Percentiles rank a stretch among this genome's conserved stretches.
phyloP scores from a whole-genome alignment of 2,113 vertebrate genomes.

The Hemiscyllium ocellatum region DNA sequence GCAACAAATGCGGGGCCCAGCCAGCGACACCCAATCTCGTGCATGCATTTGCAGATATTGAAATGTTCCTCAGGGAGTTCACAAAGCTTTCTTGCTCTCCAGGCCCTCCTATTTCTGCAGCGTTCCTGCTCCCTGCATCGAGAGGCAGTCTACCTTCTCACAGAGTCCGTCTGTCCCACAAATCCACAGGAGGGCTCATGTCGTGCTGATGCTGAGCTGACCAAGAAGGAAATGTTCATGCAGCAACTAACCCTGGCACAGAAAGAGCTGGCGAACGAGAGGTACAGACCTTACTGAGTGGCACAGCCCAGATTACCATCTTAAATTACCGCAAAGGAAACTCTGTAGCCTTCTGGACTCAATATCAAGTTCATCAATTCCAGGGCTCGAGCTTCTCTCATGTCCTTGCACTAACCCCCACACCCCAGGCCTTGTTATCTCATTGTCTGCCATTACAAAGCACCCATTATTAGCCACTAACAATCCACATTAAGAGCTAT shows the following conservation, averaged over 20 bases:
- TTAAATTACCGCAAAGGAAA: not conserved
- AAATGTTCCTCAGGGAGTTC: slow-evolving; percentile 42
- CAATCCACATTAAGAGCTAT: too few species aligned
- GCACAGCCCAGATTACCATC: not conserved
- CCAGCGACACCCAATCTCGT: not conserved
- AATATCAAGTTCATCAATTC: too few species aligned
- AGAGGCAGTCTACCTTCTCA: slow-evolving; percentile 51
- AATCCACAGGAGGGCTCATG: slow-evolving; percentile 51
- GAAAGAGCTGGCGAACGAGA: slow-evolving; percentile 40
- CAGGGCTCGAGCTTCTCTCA: too few species aligned
- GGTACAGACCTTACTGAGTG: not conserved
- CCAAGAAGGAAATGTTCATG: slow-evolving; percentile 51
- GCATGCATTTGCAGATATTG: not conserved
- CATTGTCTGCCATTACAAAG: too few species aligned
- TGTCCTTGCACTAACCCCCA: too few species aligned
- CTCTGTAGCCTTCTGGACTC: too few species aligned
- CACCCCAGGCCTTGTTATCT: too few species aligned
- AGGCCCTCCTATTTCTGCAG: slow-evolving; percentile 57
- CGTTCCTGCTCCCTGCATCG: slow-evolving; percentile 53
- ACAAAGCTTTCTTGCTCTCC: slow-evolving; percentile 41
- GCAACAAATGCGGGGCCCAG: not conserved
- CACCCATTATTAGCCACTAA: too few species aligned
- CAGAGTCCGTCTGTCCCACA: slow-evolving; percentile 42
- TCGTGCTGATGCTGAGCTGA: slow-evolving; percentile 47
- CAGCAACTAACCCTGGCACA: slow-evolving; percentile 47